phyloP scores from a whole-genome alignment of 2,113 vertebrate species.

The Myiopsitta monachus region DNA sequence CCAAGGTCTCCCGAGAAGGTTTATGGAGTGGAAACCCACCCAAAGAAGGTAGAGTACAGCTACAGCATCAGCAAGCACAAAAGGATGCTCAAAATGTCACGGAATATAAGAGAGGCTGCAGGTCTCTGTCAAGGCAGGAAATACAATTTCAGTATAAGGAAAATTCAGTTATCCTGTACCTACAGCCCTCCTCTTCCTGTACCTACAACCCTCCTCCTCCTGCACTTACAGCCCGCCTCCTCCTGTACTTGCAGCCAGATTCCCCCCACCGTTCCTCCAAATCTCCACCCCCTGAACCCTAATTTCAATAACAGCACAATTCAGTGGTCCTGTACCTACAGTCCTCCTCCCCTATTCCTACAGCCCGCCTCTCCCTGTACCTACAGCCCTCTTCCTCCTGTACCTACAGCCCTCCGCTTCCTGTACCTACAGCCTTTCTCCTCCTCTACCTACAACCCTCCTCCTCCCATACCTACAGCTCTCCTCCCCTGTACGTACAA shows the following conservation, averaged over 20 bases:
- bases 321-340: too few species aligned
- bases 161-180: not conserved
- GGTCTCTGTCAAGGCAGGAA: not conserved
- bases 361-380: too few species aligned
- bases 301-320: too few species aligned
- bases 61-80: fast-evolving
- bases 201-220: too few species aligned
- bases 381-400: too few species aligned
- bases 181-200: not conserved
- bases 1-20: not conserved
- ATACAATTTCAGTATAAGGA: not conserved
- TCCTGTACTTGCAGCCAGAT: not conserved
- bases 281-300: too few species aligned
- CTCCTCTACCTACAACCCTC: not conserved
- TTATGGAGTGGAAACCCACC: not conserved
- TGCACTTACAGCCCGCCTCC: too few species aligned
- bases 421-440: too few species aligned
- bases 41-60: not conserved
- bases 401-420: too few species aligned
- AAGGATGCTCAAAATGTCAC: not conserved
- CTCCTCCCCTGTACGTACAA: too few species aligned
- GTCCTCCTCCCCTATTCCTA: too few species aligned
- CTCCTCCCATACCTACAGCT: not conserved
- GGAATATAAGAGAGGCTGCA: not conserved
- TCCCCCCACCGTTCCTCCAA: too few species aligned